Evolutionary conservation across 2,888 invertebrate genomes (phyloP).

Genomic region (Agapetus fuscipes): DNA sequence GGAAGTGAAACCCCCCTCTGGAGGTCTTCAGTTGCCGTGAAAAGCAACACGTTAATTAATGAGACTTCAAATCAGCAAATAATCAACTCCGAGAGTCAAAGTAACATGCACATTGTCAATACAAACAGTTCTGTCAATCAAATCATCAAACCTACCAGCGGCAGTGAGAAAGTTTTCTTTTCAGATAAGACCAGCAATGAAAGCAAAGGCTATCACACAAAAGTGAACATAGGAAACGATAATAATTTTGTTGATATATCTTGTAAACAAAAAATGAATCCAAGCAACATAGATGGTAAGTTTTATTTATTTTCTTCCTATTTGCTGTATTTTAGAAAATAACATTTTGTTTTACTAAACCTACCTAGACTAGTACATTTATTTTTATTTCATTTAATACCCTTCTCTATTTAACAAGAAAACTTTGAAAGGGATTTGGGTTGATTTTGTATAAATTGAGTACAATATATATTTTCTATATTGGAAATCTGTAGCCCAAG

Average conservation of each 20-base stretch:
- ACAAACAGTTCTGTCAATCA: neutral
- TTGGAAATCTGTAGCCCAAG: too few species aligned
- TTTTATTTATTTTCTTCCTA: constrained; percentile 2
- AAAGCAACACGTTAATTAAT: constrained; percentile 27
- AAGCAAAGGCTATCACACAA: constrained; percentile 44
- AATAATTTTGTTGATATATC: constrained; percentile 32
- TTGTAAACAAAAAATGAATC: constrained; percentile 16
- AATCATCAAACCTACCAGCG: neutral
- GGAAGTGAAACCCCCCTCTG: constrained; percentile 29
- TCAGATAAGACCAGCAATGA: constrained; percentile 6
- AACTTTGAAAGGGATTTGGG: too few species aligned
- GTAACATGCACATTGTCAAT: neutral
- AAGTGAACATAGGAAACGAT: constrained; percentile 40
- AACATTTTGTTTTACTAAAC: neutral
- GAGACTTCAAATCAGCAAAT: constrained; percentile 6
- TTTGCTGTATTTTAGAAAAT: neutral
- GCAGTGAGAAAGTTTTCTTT: constrained; percentile 5
- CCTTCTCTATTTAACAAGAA: too few species aligned
- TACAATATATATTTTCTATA: too few species aligned
- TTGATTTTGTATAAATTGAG: too few species aligned
- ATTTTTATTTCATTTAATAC: too few species aligned
- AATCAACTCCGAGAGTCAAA: neutral
- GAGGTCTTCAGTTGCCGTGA: constrained; percentile 36
- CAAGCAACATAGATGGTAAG: constrained; percentile 11
- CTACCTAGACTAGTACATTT: neutral